Base-by-base conservation (phyloP, 2,113 vertebrate genomes). In the Leptobrachium ailaonicum region DNA sequence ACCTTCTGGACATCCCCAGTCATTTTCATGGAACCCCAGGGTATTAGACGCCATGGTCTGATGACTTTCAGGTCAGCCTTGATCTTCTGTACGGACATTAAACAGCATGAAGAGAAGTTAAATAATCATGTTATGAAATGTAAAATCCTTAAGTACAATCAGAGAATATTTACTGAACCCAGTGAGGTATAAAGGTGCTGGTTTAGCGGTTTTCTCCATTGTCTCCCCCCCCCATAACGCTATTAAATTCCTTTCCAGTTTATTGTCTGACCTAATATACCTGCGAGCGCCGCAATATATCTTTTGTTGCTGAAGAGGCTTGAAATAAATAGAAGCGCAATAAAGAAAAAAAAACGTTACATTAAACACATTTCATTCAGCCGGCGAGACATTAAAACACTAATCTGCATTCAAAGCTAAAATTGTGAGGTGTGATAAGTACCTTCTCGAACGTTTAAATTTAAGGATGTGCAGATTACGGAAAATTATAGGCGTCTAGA, bases 241-340 rank as follows among this genome's bases (percentile, higher is more conserved):
- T 81, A 75, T 75, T 81, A 47, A 62, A 62, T 69, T 75, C 20
- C 44, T 81, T 81, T 66, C 32, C 54, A 75, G 71, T 81, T 60
- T 81, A 81, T 75, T 75, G 64, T 69, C 66, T 75, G 79, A 74
- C 79, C 71, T 75, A 75, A 81, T 81, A 81, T 75, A 81, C 66
- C 72, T 81, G 71, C 69, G 41, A 75, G 64, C 64, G n/a, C n/a
- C 64, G 13, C 50, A 45, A 75, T 62, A n/a, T 56, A n/a, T 75
- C 64, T 81, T 75, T 47, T 42, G 64, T 58, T 81, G 64, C 64
- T 69, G 72, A 68, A 69, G 54, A 62, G 32, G 71, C 54, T 60
- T 8, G 79, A 60, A 81, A 75, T 75, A 75, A 81, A 81, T 47
- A 63, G 41, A 50, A 63, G 60, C 50, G 79, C 66, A 75, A 75